Percentiles rank a stretch among this genome's conserved stretches.
phyloP scores from a whole-genome alignment of 2,888 invertebrate species.

The Synanthedon vespiformis region DNA sequence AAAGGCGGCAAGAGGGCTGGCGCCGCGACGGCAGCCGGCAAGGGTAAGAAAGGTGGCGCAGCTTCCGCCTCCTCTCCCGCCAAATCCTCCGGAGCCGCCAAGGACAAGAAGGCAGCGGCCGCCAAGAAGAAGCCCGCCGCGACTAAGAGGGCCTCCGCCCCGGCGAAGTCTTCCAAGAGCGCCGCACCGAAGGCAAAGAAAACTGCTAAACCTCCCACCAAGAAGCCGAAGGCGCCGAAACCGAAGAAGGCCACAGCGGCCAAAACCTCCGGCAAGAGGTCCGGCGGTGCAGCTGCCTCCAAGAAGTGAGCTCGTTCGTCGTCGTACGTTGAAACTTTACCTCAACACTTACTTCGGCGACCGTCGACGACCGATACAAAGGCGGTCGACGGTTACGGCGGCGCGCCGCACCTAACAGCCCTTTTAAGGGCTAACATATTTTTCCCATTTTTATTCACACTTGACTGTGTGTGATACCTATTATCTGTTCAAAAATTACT shows the following conservation, averaged over 20 bases:
- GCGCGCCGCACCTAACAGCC: slow-evolving; percentile 7
- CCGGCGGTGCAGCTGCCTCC: slow-evolving; percentile 8
- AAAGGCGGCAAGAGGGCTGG: too few relatives aligned
- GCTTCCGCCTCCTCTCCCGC: too few relatives aligned
- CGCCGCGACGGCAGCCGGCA: too few relatives aligned
- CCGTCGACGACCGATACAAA: not conserved
- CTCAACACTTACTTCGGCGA: not conserved
- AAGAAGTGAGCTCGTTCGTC: slow-evolving; percentile 12
- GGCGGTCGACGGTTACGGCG: slow-evolving; percentile 1
- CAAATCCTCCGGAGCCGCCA: too few relatives aligned
- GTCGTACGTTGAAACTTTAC: not conserved
- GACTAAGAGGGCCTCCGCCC: slow-evolving; percentile 6
- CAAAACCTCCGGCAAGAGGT: slow-evolving; percentile 13
- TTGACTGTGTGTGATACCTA: too few relatives aligned
- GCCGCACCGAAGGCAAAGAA: slow-evolving; percentile 33
- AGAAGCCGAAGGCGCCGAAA: slow-evolving; percentile 42
- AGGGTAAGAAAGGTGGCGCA: too few relatives aligned
- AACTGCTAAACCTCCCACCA: slow-evolving; percentile 33
- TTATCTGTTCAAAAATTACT: too few relatives aligned
- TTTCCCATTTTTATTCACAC: not conserved
- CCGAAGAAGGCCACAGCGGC: slow-evolving; percentile 29
- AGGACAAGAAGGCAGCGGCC: too few relatives aligned
- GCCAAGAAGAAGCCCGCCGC: too few relatives aligned
- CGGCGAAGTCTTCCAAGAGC: slow-evolving; percentile 14
- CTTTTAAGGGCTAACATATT: slow-evolving; percentile 14